phyloP scores from a whole-genome alignment of 2,888 invertebrate genomes.

The Allygus modestus region DNA sequence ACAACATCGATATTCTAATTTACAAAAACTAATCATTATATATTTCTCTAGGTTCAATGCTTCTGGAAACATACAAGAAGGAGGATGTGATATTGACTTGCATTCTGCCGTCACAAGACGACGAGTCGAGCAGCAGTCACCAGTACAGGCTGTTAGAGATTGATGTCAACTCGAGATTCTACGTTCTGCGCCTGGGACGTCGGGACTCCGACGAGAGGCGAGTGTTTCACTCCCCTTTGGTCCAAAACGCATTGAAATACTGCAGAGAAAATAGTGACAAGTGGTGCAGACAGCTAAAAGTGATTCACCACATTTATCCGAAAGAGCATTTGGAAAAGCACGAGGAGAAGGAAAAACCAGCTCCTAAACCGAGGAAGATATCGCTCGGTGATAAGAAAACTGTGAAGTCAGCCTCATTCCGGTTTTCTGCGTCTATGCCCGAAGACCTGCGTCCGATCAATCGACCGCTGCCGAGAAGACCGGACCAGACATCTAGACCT shows the following conservation, averaged over 20 bases:
- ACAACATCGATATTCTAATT: too few species aligned
- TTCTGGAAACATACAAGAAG: constrained; percentile 73
- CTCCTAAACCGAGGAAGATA: constrained; percentile 63
- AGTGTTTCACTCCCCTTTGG: constrained; percentile 75
- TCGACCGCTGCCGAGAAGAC: constrained; percentile 56
- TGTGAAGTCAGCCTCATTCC: constrained; percentile 75
- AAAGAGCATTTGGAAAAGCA: constrained; percentile 65
- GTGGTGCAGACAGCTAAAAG: constrained; percentile 73
- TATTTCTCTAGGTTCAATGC: constrained; percentile 72
- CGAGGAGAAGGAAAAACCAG: constrained; percentile 69
- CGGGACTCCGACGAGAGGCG: constrained; percentile 75
- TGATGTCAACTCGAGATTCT: constrained; percentile 70
- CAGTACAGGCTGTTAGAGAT: constrained; percentile 74
- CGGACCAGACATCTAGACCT: constrained; percentile 35
- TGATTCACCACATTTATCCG: constrained; percentile 70
- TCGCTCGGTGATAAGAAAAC: constrained; percentile 68
- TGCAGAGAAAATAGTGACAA: constrained; percentile 74
- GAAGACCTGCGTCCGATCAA: constrained; percentile 63
- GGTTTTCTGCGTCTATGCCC: constrained; percentile 69
- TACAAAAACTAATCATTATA: neutral
- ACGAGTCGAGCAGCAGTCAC: constrained; percentile 60
- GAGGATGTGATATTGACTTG: constrained; percentile 76
- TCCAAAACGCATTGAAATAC: constrained; percentile 75
- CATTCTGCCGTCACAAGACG: constrained; percentile 49
- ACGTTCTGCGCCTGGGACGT: constrained; percentile 71